phyloP scores from a whole-genome alignment of 2,888 invertebrate genomes.

The Torymus texanus region DNA sequence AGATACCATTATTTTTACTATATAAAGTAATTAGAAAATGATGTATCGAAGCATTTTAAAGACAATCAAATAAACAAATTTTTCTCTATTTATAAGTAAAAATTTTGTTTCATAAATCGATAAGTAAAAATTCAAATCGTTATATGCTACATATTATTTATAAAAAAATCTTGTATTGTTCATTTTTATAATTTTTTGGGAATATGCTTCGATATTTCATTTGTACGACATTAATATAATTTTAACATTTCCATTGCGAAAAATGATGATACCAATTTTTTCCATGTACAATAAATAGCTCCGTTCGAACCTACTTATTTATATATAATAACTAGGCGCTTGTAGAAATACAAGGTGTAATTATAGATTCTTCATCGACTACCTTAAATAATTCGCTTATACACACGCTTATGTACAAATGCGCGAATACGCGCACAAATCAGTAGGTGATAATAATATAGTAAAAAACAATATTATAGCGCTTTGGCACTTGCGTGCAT shows the following conservation, averaged over 20 bases:
- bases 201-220: too few relatives aligned
- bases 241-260: slow-evolving; percentile 4
- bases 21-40: background rate
- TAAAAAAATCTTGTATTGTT: too few relatives aligned
- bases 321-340: slow-evolving; percentile 47
- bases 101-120: too few relatives aligned
- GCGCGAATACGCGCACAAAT: slow-evolving; percentile 44
- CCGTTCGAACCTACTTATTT: slow-evolving; percentile 28
- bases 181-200: too few relatives aligned
- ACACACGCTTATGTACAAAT: slow-evolving; percentile 55
- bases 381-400: slow-evolving; percentile 56
- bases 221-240: too few relatives aligned
- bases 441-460: slow-evolving; percentile 30
- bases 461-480: slow-evolving; percentile 44
- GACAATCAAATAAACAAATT: too few relatives aligned
- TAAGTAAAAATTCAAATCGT: too few relatives aligned
- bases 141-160: too few relatives aligned
- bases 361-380: slow-evolving; percentile 43
- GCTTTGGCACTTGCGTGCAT: slow-evolving; percentile 34
- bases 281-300: slow-evolving; percentile 33
- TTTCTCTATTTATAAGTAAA: too few relatives aligned
- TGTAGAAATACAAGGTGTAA: slow-evolving; percentile 52
- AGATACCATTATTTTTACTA: slow-evolving; percentile 31
- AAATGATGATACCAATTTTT: slow-evolving; percentile 35
- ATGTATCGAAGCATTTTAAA: background rate